phyloP scores from a whole-genome alignment of 2,797 vertebrate genomes.

The Enteromius mattozi region DNA sequence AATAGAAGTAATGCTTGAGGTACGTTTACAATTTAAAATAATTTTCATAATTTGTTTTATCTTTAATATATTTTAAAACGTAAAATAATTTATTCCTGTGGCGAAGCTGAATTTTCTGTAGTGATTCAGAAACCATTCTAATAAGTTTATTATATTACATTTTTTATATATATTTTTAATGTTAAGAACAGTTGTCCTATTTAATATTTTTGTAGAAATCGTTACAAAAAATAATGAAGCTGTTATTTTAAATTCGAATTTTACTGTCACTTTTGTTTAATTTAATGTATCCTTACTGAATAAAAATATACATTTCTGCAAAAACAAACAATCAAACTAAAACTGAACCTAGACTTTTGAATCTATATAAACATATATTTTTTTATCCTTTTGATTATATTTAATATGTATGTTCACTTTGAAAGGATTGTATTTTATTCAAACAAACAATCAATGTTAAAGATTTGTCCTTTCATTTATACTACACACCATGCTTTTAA shows the following conservation, averaged over 20 bases:
- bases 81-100: neutral
- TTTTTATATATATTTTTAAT: neutral
- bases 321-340: neutral
- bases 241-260: neutral
- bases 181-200: neutral
- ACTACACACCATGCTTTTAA: neutral
- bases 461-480: neutral
- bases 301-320: neutral
- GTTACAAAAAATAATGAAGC: no score
- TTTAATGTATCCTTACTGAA: neutral
- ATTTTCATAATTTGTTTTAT: neutral
- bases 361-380: neutral
- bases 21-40: neutral
- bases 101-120: neutral
- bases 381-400: no score
- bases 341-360: neutral
- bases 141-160: neutral
- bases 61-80: neutral
- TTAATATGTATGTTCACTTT: neutral
- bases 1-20: neutral
- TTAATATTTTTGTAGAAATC: neutral
- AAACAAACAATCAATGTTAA: neutral
- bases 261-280: neutral
- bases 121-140: conserved; percentile 2
- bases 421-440: neutral